Conservation (phyloP, 2,797 vertebrate genomes). For the Garrulus glandarius region DNA sequence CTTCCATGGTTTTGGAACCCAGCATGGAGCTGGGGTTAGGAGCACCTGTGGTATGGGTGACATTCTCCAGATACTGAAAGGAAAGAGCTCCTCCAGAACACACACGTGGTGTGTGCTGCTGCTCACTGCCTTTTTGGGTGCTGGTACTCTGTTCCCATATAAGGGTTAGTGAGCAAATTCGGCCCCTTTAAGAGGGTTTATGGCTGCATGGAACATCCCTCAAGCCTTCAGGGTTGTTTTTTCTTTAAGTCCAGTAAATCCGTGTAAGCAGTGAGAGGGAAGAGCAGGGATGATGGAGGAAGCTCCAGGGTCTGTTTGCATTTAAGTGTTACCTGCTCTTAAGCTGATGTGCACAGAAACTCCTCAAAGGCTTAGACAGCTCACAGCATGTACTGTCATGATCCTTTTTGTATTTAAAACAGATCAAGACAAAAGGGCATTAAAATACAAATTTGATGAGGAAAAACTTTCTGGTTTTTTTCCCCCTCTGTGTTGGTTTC, state of each 20-base stretch:
- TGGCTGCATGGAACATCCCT: neutral
- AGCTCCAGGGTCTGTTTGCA: conserved; percentile 2
- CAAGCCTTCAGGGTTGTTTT: neutral
- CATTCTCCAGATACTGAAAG: neutral
- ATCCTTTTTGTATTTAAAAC: conserved; percentile 6
- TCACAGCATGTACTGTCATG: neutral
- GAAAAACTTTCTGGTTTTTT: neutral
- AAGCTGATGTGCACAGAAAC: neutral
- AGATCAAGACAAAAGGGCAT: neutral
- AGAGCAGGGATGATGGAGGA: neutral
- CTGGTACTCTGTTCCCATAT: neutral
- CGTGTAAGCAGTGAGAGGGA: neutral
- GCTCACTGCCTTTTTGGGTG: neutral
- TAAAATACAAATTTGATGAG: neutral
- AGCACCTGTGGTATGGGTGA: neutral
- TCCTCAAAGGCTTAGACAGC: neutral
- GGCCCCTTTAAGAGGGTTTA: neutral
- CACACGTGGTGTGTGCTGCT: fast-evolving
- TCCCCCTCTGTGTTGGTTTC: neutral
- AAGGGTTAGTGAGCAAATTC: neutral
- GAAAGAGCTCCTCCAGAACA: neutral
- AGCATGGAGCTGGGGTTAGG: neutral
- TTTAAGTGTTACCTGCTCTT: neutral
- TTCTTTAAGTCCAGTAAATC: neutral
- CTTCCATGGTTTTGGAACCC: too few relatives aligned